Evolutionary conservation across 2,113 vertebrate species (phyloP).

Genomic region (Lepus timidus): DNA sequence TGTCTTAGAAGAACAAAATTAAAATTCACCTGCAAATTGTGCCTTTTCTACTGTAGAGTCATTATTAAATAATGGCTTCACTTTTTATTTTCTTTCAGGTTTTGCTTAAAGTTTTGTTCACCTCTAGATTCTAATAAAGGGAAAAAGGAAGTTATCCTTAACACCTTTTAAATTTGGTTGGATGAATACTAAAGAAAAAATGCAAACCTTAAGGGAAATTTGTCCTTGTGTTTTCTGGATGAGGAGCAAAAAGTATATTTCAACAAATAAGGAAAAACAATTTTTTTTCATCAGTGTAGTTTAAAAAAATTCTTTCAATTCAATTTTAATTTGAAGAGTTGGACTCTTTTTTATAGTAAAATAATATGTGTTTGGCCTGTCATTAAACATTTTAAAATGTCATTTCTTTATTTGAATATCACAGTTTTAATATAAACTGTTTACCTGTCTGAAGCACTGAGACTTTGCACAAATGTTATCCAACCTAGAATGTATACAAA

Average conservation of each 20-base stretch:
- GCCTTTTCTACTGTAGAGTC: constrained; percentile 30
- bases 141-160: constrained; percentile 55
- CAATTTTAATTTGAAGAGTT: constrained; percentile 55
- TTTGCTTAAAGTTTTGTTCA: constrained; percentile 59
- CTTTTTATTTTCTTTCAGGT: constrained; percentile 55
- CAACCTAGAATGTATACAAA: background rate
- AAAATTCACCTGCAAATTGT: constrained; percentile 58
- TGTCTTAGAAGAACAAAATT: constrained; percentile 14
- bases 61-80: constrained; percentile 48
- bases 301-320: constrained; percentile 60
- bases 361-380: constrained; percentile 62
- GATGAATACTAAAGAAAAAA: constrained; percentile 61
- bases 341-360: constrained; percentile 62
- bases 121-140: constrained; percentile 51
- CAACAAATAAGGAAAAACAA: constrained; percentile 55
- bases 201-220: constrained; percentile 29
- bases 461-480: background rate
- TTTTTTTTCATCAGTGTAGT: constrained; percentile 54
- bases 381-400: constrained; percentile 67
- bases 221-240: constrained; percentile 52
- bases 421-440: constrained; percentile 46
- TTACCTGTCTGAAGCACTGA: background rate
- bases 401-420: background rate
- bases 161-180: constrained; percentile 8
- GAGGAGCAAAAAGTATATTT: background rate